Conservation (phyloP, 2,797 vertebrate species). For the Prunella strophiata region DNA sequence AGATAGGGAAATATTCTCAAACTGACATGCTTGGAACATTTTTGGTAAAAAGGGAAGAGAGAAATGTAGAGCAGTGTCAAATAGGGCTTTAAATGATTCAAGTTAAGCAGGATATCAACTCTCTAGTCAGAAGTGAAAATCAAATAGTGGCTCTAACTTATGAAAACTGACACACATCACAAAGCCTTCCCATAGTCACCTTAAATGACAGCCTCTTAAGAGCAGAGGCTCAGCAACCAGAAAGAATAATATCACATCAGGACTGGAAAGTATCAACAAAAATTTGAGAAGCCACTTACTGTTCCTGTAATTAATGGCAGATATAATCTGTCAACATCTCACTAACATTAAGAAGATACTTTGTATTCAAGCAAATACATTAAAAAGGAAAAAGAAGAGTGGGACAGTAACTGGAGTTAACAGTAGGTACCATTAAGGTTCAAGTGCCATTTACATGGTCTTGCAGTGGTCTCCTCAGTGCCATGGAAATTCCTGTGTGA, state of each 20-base stretch:
- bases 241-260: neutral
- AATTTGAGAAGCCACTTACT: neutral
- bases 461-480: neutral
- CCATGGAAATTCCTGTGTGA: neutral
- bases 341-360: neutral
- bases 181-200: neutral
- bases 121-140: neutral
- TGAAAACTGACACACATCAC: neutral
- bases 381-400: neutral
- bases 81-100: neutral
- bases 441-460: neutral
- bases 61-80: neutral
- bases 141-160: neutral
- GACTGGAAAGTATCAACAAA: neutral
- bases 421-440: neutral
- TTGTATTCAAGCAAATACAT: neutral
- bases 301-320: neutral
- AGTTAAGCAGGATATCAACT: neutral
- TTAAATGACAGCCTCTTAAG: neutral
- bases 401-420: neutral
- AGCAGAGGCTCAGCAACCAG: neutral
- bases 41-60: neutral
- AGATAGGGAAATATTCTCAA: neutral
- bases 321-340: neutral
- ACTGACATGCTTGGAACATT: neutral